These are phyloP conservation scores for Serinus canaria DNA, from an alignment of 2,113 vertebrate genomes.

Conservation along the genomic window DNA sequence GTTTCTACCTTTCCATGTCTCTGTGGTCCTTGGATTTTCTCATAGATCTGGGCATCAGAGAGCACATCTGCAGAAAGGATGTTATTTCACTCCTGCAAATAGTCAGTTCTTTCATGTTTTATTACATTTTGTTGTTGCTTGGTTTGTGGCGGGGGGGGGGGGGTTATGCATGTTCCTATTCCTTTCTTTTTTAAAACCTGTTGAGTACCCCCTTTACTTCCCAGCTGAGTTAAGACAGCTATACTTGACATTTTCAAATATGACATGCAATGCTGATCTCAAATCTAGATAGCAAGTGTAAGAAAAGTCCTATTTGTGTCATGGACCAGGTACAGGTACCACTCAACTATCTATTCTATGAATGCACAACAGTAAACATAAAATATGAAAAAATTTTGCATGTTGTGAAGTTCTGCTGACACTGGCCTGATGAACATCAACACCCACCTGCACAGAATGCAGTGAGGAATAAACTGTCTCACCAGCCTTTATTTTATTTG, in stretches of 20 bases:
- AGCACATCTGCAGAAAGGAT: neutral
- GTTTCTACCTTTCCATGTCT: neutral
- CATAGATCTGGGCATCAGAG: neutral
- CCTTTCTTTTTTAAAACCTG: neutral
- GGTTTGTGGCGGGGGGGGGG: too few relatives aligned
- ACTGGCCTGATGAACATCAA: neutral
- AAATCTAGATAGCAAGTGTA: neutral
- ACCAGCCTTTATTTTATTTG: neutral
- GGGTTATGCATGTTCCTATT: neutral
- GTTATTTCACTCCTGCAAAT: neutral
- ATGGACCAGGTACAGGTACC: neutral
- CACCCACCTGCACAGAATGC: neutral
- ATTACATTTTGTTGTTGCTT: neutral
- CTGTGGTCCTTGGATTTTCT: neutral
- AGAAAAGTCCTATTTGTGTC: neutral
- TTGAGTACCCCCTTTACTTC: neutral
- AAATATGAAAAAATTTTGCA: neutral
- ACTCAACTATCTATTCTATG: neutral
- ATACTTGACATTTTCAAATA: neutral
- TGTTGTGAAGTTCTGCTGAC: neutral
- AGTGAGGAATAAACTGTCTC: neutral
- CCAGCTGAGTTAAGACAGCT: neutral
- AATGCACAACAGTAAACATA: neutral
- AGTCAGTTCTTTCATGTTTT: neutral
- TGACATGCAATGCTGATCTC: neutral